A percentile compares a stretch with the other conserved stretches of the same genome.
Conservation (phyloP, 2,888 invertebrate genomes). For the Pristionchus arcanus region DNA sequence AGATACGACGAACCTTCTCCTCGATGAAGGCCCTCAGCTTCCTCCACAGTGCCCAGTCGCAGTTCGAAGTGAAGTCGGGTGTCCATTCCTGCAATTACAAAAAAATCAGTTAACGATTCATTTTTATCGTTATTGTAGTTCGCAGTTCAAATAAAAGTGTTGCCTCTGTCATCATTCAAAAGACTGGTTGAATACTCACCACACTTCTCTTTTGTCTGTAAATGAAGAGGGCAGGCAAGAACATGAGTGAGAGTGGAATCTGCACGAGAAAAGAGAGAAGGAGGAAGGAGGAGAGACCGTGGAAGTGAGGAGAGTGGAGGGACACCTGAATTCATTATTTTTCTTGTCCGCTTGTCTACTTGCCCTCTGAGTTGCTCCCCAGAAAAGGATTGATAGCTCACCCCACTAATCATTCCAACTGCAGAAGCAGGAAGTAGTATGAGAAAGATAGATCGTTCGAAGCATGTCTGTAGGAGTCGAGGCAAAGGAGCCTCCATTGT, state of each 20-base stretch:
- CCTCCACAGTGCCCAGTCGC: constrained; percentile 46
- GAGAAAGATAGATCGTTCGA: constrained; percentile 41
- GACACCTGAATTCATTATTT: constrained; percentile 28
- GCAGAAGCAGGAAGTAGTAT: neutral
- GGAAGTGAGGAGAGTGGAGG: constrained; percentile 28
- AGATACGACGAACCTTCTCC: constrained; percentile 40
- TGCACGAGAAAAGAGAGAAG: constrained; percentile 17
- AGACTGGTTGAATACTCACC: neutral
- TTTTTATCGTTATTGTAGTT: no score
- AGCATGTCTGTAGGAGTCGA: constrained; percentile 36
- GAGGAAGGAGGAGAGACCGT: neutral
- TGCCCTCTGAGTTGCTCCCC: no score
- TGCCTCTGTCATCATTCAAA: neutral
- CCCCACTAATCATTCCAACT: neutral
- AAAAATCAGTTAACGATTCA: neutral
- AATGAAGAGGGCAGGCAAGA: constrained; percentile 29
- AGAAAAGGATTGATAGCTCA: neutral
- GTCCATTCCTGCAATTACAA: constrained; percentile 40
- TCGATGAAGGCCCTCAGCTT: constrained; percentile 39
- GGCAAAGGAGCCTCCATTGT: constrained; percentile 53
- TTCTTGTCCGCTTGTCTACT: neutral
- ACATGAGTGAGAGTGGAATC: constrained; percentile 10
- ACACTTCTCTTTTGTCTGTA: constrained; percentile 47
- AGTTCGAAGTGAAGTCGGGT: constrained; percentile 22
- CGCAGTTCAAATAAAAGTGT: no score